A percentile compares a stretch with the other conserved stretches of the same genome.
These are phyloP conservation scores for Euwallacea fornicatus DNA, from an alignment of 1,140 invertebrate species.

Conservation along the genomic window DNA sequence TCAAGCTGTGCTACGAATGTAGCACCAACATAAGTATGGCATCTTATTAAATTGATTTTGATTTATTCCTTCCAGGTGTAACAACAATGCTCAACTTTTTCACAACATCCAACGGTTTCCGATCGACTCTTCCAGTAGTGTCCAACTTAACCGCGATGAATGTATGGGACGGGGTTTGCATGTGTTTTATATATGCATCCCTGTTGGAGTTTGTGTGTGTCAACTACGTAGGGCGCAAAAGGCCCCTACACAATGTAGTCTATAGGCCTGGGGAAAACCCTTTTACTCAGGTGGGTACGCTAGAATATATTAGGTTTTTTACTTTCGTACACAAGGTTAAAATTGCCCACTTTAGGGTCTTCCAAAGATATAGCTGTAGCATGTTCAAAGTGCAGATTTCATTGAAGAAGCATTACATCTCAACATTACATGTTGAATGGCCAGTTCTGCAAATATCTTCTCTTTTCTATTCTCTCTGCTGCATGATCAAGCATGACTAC, in stretches of 20 bases:
- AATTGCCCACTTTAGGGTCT: too few species aligned
- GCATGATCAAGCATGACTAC: conserved; percentile 2
- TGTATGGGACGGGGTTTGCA: conserved; percentile 93
- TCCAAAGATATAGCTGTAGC: too few species aligned
- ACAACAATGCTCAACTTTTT: conserved; percentile 98
- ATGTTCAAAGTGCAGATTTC: too few species aligned
- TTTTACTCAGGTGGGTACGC: conserved; percentile 73
- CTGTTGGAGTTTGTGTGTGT: conserved; percentile 92
- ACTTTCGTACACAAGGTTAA: too few species aligned
- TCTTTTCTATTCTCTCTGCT: conserved; percentile 7
- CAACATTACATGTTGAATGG: too few species aligned
- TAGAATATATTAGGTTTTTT: too few species aligned
- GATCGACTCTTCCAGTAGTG: conserved; percentile 87
- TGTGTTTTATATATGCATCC: conserved; percentile 95
- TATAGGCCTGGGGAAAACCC: conserved; percentile 88
- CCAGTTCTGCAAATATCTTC: not conserved
- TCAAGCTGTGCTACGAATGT: too few species aligned
- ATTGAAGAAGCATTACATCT: too few species aligned
- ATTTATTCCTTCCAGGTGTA: conserved; percentile 66
- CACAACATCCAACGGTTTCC: conserved; percentile 89
- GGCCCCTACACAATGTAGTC: conserved; percentile 84
- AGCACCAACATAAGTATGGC: too few species aligned
- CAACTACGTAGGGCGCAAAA: conserved; percentile 91
- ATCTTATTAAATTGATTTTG: not conserved
- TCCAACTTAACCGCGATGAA: conserved; percentile 94